A percentile compares a stretch with the other conserved stretches of the same genome.
phyloP scores from a whole-genome alignment of 2,888 invertebrate species.

The Lottia scabra region DNA sequence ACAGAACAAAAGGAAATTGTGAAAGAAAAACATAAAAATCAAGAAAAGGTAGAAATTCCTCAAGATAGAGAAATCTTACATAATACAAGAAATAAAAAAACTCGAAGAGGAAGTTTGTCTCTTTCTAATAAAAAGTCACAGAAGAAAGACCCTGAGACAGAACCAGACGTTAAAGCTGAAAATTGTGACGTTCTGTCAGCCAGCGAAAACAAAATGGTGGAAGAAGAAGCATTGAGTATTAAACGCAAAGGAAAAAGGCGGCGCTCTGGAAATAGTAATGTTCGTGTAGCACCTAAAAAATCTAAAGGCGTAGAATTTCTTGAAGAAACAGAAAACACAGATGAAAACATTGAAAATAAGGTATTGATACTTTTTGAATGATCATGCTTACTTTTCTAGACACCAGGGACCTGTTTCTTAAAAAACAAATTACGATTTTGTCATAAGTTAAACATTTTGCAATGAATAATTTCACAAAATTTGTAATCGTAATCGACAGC shows the following conservation, averaged over 20 bases:
- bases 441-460: too few relatives aligned
- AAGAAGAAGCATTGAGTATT: not conserved
- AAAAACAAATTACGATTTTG: too few relatives aligned
- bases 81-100: not conserved
- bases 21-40: not conserved
- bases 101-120: not conserved
- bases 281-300: not conserved
- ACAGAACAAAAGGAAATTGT: not conserved
- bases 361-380: too few relatives aligned
- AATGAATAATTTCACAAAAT: too few relatives aligned
- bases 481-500: too few relatives aligned
- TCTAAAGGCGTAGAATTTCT: not conserved
- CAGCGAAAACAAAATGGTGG: not conserved
- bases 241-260: not conserved
- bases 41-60: not conserved
- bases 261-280: not conserved
- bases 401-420: too few relatives aligned
- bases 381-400: too few relatives aligned
- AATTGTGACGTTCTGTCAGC: not conserved
- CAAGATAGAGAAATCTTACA: not conserved
- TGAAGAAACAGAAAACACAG: not conserved
- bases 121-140: not conserved
- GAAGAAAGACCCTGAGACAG: not conserved
- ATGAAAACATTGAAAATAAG: too few relatives aligned
- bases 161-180: not conserved